These are phyloP conservation scores for Helicoverpa armigera DNA, from an alignment of 1,140 invertebrate species.

Conservation along the genomic window DNA sequence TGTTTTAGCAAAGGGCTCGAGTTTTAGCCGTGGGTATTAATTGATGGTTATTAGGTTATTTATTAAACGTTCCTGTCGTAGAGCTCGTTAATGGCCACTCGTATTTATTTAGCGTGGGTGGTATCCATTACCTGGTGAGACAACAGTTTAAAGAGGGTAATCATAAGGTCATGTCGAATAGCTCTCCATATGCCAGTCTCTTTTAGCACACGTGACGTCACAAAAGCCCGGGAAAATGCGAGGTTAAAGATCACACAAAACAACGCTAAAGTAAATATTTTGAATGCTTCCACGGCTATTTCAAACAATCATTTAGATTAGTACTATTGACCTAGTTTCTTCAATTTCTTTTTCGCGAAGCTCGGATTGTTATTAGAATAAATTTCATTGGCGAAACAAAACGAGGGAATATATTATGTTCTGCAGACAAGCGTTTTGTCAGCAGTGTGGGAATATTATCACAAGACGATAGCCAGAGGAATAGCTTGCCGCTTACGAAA, in stretches of 20 bases:
- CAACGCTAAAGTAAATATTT: conserved; percentile 32
- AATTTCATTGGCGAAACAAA: conserved; percentile 30
- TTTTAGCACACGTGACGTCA: not conserved
- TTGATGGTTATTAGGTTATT: conserved; percentile 14
- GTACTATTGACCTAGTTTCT: conserved; percentile 33
- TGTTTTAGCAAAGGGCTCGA: conserved; percentile 26
- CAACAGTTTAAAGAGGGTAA: not conserved
- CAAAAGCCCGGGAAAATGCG: not conserved
- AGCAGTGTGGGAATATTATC: conserved; percentile 28
- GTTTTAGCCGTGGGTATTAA: not conserved
- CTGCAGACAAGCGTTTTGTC: conserved; percentile 33
- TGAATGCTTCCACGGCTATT: conserved; percentile 14
- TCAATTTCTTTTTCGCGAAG: conserved; percentile 26
- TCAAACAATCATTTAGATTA: conserved; percentile 24
- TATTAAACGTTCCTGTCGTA: conserved; percentile 9
- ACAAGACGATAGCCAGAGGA: conserved; percentile 14
- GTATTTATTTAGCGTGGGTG: conserved; percentile 1
- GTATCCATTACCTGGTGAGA: not conserved
- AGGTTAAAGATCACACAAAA: not conserved
- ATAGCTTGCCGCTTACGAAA: conserved; percentile 17
- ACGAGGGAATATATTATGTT: conserved; percentile 10
- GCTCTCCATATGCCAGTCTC: not conserved
- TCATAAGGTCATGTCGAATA: not conserved
- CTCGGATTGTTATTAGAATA: conserved; percentile 28
- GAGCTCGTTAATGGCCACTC: conserved; percentile 12